phyloP scores from a whole-genome alignment of 2,888 invertebrate genomes.

The Lepidocyrtinus sp. region DNA sequence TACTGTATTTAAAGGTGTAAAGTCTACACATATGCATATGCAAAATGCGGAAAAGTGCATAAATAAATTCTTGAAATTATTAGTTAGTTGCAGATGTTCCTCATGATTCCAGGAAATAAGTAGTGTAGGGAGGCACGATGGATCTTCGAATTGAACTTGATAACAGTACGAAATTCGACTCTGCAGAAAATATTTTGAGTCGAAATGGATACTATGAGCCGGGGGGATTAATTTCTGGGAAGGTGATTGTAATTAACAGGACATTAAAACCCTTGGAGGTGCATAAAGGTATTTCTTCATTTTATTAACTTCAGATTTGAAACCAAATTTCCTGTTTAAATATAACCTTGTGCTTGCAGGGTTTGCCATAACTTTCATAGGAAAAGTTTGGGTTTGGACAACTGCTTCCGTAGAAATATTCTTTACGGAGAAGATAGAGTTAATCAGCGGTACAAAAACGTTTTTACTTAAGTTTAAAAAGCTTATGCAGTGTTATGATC shows the following conservation, averaged over 20 bases:
- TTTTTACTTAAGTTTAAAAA: neutral
- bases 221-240: conserved; percentile 60
- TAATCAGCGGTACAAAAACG: conserved; percentile 29
- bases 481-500: neutral
- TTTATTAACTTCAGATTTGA: conserved; percentile 12
- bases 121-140: conserved; percentile 25
- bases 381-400: conserved; percentile 63
- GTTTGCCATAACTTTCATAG: conserved; percentile 62
- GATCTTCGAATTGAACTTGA: conserved; percentile 63
- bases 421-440: conserved; percentile 60
- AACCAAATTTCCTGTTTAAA: neutral
- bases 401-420: conserved; percentile 65
- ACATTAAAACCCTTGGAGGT: conserved; percentile 58
- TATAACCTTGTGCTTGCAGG: too few species aligned
- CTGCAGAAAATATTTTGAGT: conserved; percentile 56
- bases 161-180: conserved; percentile 56
- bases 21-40: too few species aligned
- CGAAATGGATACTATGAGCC: conserved; percentile 61
- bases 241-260: conserved; percentile 62
- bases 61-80: too few species aligned
- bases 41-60: too few species aligned
- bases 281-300: conserved; percentile 51
- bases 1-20: too few species aligned
- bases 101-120: too few species aligned
- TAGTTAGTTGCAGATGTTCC: too few species aligned